A percentile compares a stretch with the other conserved stretches of the same genome.
phyloP scores from a whole-genome alignment of 2,888 invertebrate species.

The Campopleginae sp. region DNA sequence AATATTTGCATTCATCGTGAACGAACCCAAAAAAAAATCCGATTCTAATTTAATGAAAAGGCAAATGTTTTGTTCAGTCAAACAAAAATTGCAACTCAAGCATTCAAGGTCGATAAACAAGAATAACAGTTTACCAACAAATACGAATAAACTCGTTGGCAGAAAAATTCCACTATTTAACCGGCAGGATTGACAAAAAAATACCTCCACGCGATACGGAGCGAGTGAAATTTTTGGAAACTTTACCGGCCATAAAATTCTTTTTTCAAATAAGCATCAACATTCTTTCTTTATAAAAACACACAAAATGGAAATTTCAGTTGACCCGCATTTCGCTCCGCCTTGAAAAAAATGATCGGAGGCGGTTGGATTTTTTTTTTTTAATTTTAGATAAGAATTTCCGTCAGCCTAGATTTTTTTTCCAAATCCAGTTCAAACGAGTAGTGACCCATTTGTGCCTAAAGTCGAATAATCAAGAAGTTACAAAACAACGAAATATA shows the following conservation, averaged over 20 bases:
- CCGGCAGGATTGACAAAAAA: too few species aligned
- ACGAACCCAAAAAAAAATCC: background rate
- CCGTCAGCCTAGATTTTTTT: background rate
- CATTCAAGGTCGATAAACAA: background rate
- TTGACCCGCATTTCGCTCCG: too few species aligned
- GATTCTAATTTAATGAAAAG: background rate
- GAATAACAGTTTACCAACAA: background rate
- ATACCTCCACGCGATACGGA: too few species aligned
- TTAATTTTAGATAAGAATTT: background rate
- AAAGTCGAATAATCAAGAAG: background rate
- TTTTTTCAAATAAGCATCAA: too few species aligned
- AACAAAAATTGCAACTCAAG: background rate
- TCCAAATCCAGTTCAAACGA: background rate
- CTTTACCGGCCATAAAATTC: too few species aligned
- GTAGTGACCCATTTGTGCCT: background rate
- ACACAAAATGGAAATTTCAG: too few species aligned
- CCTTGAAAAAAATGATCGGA: background rate
- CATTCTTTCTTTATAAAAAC: too few species aligned
- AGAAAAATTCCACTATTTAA: background rate
- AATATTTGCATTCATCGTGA: background rate
- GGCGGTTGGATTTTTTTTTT: background rate
- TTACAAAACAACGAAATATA: background rate
- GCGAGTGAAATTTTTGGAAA: too few species aligned
- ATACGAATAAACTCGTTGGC: background rate
- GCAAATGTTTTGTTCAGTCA: background rate